A percentile compares a stretch with the other conserved stretches of the same genome.
phyloP scores from a whole-genome alignment of 2,888 invertebrate genomes.

The Trichogramma evanescens region DNA sequence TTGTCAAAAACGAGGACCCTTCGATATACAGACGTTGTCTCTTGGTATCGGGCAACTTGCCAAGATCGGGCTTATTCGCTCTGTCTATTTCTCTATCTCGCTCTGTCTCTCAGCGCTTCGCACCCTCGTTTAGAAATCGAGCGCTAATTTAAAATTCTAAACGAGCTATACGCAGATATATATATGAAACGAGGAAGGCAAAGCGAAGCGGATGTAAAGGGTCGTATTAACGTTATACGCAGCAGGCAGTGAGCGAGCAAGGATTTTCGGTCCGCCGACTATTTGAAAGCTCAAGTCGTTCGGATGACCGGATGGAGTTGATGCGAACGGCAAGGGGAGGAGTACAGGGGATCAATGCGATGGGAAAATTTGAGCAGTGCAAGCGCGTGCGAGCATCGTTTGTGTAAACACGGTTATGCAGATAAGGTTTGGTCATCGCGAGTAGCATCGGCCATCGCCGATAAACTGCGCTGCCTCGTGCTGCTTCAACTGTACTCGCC shows the following conservation, averaged over 20 bases:
- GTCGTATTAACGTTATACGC: not conserved
- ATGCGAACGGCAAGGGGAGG: not conserved
- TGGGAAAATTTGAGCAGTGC: constrained; percentile 10
- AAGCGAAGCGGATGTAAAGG: not conserved
- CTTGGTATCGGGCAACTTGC: too few relatives aligned
- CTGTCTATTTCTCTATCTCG: not conserved
- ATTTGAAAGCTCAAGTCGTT: constrained; percentile 15
- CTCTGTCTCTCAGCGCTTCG: not conserved
- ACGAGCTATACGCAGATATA: not conserved
- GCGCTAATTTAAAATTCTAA: constrained; percentile 17
- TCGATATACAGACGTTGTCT: too few relatives aligned
- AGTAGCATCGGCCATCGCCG: too few relatives aligned
- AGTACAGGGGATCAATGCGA: not conserved
- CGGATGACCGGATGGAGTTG: constrained; percentile 10
- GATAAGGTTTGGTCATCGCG: constrained; percentile 16
- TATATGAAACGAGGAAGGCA: not conserved
- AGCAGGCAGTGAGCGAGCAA: not conserved
- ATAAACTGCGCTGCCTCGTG: too few relatives aligned
- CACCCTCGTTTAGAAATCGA: not conserved
- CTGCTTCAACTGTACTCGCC: too few relatives aligned
- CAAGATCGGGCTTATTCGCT: not conserved
- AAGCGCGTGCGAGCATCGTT: not conserved
- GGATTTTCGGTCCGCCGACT: constrained; percentile 8
- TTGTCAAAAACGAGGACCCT: too few relatives aligned
- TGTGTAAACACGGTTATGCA: constrained; percentile 27